A percentile compares a stretch with the other conserved stretches of the same genome.
phyloP scores from a whole-genome alignment of 2,113 vertebrate genomes.

The Brachionichthys hirsutus region DNA sequence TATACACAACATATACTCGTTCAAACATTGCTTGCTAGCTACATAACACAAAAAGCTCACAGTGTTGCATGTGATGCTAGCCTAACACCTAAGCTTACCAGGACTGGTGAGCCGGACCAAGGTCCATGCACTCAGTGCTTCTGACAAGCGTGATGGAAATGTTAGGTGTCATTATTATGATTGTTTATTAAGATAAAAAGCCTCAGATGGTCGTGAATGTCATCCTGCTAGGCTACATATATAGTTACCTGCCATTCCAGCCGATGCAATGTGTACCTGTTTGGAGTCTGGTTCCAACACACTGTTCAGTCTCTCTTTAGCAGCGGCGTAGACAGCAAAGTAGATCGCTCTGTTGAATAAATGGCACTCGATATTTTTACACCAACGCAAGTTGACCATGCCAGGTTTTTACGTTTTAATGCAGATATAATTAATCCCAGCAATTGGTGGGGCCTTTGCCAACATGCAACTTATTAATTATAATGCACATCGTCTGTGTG shows the following conservation, averaged over 20 bases:
- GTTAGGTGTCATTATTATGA: no score
- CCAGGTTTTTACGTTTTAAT: conserved; percentile 2
- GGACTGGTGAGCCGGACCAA: no score
- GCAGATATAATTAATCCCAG: conserved; percentile 23
- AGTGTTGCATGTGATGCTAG: background rate
- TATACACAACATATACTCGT: no score
- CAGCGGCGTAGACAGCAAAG: conserved; percentile 95
- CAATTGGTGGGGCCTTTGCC: background rate
- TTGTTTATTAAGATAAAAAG: background rate
- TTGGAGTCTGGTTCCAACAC: conserved; percentile 91
- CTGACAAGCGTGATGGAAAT: conserved; percentile 11
- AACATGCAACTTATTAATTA: conserved; percentile 42
- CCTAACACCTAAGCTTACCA: background rate
- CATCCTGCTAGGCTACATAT: background rate
- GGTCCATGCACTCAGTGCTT: no score
- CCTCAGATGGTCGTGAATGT: background rate
- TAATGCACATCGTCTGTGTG: background rate
- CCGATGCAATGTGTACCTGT: conserved; percentile 94
- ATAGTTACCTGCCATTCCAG: conserved; percentile 91
- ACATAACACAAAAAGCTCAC: no score
- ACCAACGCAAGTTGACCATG: background rate
- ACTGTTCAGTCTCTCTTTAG: conserved; percentile 91
- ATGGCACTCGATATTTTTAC: no score
- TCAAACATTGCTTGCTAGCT: no score
- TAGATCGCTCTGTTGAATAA: conserved; percentile 88